Base-by-base conservation (phyloP, 2,797 vertebrate species). In the Harpagifer antarcticus region DNA sequence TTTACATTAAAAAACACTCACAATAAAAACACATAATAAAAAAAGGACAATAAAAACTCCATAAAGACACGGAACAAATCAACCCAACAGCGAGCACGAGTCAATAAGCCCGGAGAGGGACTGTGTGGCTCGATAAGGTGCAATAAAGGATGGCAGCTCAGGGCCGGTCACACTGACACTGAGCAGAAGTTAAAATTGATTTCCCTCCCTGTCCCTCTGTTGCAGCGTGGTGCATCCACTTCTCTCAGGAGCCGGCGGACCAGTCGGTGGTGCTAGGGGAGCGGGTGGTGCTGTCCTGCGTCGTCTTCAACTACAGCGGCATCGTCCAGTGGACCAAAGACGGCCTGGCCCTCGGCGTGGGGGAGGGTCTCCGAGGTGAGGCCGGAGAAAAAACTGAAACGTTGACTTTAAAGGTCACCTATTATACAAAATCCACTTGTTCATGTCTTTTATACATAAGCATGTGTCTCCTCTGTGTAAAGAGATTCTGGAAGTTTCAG, bases 261-360 rank as follows among this genome's bases (percentile, higher is more conserved):
- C 97, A 97, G 95, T 97, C 96, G 0, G 98, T 99, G 93, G 97
- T 99, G 19, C 94, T 98, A 0, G 97, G 97, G 0, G 96, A 98
- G 68, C 91, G 94, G 47, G 96, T 96, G 1, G 94, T 97, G 42
- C 90, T 98, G 47, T 95, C 96, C 84, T 99, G 97, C 4, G 95
- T 98, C 79, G 95, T 98, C 73, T 96, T 97, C 89, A 99, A 99
- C 88, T 99, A 99, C 92, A 97, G 96, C 0, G 97, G 98, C 50
- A 99, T 99, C 7, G 97, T 99, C 76, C 98, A 99, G 88, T 99
- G 98, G 98, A 99, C 98, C 92, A 99, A 99, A 87, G 97, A 99
- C 0, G 97, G 98, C 3, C 93, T 99, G 23, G 98, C 98, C 0
- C 95, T 99, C 52, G 98, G 97, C 13, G 94, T 98, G 78, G 97